phyloP scores from a whole-genome alignment of 2,888 invertebrate species.

The Mythimna loreyi region DNA sequence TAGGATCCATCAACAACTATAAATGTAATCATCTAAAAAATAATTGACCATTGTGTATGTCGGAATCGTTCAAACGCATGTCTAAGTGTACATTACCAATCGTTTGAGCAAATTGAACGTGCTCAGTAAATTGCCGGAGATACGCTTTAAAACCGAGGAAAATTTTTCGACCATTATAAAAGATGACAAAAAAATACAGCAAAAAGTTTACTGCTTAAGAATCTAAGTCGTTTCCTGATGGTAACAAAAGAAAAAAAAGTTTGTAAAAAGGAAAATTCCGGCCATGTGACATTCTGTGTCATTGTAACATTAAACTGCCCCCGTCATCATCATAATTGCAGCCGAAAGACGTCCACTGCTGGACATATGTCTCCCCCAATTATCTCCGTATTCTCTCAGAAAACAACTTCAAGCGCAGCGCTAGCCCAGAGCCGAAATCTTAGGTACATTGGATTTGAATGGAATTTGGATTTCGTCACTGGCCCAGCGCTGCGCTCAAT shows the following conservation, averaged over 20 bases:
- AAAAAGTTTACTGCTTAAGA: not conserved
- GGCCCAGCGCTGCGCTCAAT: no score
- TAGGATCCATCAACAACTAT: no score
- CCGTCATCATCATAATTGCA: no score
- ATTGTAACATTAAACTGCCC: no score
- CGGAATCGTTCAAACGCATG: not conserved
- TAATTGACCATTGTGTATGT: not conserved
- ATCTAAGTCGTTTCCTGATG: not conserved
- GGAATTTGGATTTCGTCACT: no score
- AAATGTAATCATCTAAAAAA: not conserved
- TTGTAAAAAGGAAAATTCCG: not conserved
- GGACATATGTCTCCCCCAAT: no score
- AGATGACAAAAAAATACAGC: not conserved
- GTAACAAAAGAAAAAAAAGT: no score
- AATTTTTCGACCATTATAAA: not conserved
- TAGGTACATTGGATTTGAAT: no score
- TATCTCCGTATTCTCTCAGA: no score
- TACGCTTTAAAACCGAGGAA: not conserved
- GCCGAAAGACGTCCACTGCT: no score
- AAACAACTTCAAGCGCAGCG: no score
- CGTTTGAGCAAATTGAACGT: not conserved
- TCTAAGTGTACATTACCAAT: not conserved
- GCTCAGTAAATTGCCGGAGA: not conserved
- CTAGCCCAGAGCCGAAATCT: no score
- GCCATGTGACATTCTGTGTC: constrained; percentile 1